Base-by-base conservation (phyloP, 2,797 vertebrate species). In the Acrossocheilus wenchowensis region DNA sequence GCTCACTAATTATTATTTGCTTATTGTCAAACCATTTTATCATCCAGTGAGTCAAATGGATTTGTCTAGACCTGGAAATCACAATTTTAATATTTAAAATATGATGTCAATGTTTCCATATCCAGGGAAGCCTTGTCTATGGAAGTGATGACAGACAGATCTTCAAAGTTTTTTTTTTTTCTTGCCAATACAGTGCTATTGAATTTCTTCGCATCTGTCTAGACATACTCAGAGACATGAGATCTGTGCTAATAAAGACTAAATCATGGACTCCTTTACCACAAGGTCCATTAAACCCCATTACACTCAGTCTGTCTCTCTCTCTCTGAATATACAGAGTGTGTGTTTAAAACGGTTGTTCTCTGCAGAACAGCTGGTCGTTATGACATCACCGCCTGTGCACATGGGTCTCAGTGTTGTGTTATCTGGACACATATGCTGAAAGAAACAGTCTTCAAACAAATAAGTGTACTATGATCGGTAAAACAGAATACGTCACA, bases 141-240 rank as follows among this genome's bases (percentile, higher is more conserved):
- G 9, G 4, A 82, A 71, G 19, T 8, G 54, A 43, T 43, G 36
- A 14, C 54, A 62, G 6, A 78, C 12, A 60, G 36, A 60, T 78
- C 30, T 12, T 10, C 7, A 0, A 2, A 54, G 19, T 11, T 74
- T n/a, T 17, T 6, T 71, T 39, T 23, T 74, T 30, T 9, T 26
- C 2, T 30, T 5, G 9, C 7, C 41, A 72, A 60, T 86, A 34
- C 34, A 41, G 23, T 74, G 43, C 54, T 86, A 74, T 73, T 86
- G 21, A 69, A 81, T 86, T 69, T 81, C 78, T 81, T 50, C 15
- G 9, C 69, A 86, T 81, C 78, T 86, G 78, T 75, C 57, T 30
- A 81, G 84, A 86, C 84, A 78, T 64, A 66, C 84, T 86, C 50
- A 6, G 34, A 86, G 68, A 81, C 78, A 81, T 73, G 6, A 66